A percentile compares a stretch with the other conserved stretches of the same genome.
phyloP scores from a whole-genome alignment of 2,797 vertebrate genomes.

The Urophycis tenuis region DNA sequence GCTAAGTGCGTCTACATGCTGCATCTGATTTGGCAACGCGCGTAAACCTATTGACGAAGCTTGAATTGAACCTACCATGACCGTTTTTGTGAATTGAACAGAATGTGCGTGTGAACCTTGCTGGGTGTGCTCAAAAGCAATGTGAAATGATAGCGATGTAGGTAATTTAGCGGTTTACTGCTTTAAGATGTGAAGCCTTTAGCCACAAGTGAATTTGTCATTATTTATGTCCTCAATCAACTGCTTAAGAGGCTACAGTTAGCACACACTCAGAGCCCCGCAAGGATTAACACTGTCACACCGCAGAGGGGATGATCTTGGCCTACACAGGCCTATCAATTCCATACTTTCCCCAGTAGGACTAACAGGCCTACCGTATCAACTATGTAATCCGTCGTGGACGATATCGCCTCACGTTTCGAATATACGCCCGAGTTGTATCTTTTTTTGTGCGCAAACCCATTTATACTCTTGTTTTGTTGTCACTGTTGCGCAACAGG shows the following conservation, averaged over 20 bases:
- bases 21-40: not conserved
- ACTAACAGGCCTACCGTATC: too few relatives aligned
- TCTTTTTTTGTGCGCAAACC: too few relatives aligned
- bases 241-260: too few relatives aligned
- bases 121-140: not conserved
- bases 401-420: too few relatives aligned
- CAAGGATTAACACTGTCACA: too few relatives aligned
- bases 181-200: not conserved
- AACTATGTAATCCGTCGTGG: too few relatives aligned
- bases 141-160: not conserved
- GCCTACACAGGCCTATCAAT: too few relatives aligned
- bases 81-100: not conserved
- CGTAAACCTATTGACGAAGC: not conserved
- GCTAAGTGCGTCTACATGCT: not conserved
- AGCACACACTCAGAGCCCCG: too few relatives aligned
- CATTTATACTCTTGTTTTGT: conserved; percentile 9
- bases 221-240: not conserved
- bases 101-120: not conserved
- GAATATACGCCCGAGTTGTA: too few relatives aligned
- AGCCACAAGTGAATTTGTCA: not conserved
- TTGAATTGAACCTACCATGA: not conserved
- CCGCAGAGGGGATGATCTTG: too few relatives aligned
- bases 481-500: conserved; percentile 62
- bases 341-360: too few relatives aligned
- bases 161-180: not conserved